Evolutionary conservation across 2,797 vertebrate species (phyloP), one percentile per base, ranked within the genome.

Genomic region (Platalea minor): DNA sequence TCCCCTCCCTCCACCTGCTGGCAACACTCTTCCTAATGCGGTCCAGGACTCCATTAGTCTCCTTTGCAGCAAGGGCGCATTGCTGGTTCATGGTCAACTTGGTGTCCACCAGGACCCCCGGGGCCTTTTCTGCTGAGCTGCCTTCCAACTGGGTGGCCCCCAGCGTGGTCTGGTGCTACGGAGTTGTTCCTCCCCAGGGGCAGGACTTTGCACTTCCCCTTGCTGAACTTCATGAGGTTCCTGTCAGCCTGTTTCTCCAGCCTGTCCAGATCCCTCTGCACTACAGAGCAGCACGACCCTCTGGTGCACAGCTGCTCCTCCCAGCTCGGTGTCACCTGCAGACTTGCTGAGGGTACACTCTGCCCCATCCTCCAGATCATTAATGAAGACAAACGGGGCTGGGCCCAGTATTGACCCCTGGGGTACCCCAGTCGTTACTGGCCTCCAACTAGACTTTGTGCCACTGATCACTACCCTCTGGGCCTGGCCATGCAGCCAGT

Each of bases 31-130:
- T 39, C 24, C 50, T 39, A 14, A 11, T 7, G 26, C 53, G 29
- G 60, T 37, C 2, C 74, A 12, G 46, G 74, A 39, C 1, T 2
- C 48, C 37, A 3, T 11, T 21, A 3, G 6, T 8, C 7, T 1
- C 59, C 37, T 12, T 33, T 39, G 17, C 56, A 63, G n/a, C 23
- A 6, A 64, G 51, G 79, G 35, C 31, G 1, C 3, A 1, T 17
- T 14, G 33, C 39, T 46, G n/a, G 23, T 31, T 64, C 41, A 18
- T 2, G 24, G 23, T 31, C 53, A n/a, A 0, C 5, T n/a, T 4
- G 39, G 17, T 28, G 69, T 10, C 17, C 37, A 24, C 14, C 43
- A 17, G 17, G 33, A 51, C 10, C 33, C 15, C 19, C 2, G 9
- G 21, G 39, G 33, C 48, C 26, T 33, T 17, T 68, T 28, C 61